Conservation (phyloP, 2,888 invertebrate genomes). For the Adela reaumurella region DNA sequence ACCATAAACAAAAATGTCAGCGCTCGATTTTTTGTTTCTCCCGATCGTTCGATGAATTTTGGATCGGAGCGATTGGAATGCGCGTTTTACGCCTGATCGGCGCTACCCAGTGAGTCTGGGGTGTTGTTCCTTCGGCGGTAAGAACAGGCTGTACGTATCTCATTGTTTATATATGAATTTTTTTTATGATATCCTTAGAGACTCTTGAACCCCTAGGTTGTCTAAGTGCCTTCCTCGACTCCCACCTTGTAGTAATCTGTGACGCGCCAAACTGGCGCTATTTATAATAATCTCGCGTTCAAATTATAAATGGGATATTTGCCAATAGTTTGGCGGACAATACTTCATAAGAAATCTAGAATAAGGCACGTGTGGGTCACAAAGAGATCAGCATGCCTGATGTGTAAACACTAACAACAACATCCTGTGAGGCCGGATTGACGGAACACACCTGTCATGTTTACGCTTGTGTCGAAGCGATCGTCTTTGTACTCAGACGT, state of each 20-base stretch:
- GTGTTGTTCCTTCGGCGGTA: not conserved
- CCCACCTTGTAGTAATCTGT: slow-evolving; percentile 11
- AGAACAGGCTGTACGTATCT: slow-evolving; percentile 20
- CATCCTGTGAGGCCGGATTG: too few relatives aligned
- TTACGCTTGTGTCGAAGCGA: too few relatives aligned
- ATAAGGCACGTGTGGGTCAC: too few relatives aligned
- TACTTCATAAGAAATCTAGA: not conserved
- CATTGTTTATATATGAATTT: slow-evolving; percentile 58
- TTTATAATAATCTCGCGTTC: slow-evolving; percentile 47
- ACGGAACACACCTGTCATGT: too few relatives aligned
- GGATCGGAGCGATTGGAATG: not conserved
- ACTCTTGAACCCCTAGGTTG: not conserved
- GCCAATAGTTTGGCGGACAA: slow-evolving; percentile 33
- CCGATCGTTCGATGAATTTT: slow-evolving; percentile 27
- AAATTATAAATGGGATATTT: slow-evolving; percentile 41
- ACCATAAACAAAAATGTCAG: slow-evolving; percentile 61
- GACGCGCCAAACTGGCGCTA: slow-evolving; percentile 47
- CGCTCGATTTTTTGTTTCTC: slow-evolving; percentile 58
- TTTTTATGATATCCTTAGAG: slow-evolving; percentile 33
- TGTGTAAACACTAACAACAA: too few relatives aligned
- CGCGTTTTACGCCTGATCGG: not conserved
- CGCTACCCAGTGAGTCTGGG: not conserved
- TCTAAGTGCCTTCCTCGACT: not conserved
- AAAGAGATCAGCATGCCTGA: too few relatives aligned
- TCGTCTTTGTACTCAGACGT: too few relatives aligned